Evolutionary conservation across 2,888 invertebrate genomes (phyloP).

Genomic region (Galeruca laticollis): DNA sequence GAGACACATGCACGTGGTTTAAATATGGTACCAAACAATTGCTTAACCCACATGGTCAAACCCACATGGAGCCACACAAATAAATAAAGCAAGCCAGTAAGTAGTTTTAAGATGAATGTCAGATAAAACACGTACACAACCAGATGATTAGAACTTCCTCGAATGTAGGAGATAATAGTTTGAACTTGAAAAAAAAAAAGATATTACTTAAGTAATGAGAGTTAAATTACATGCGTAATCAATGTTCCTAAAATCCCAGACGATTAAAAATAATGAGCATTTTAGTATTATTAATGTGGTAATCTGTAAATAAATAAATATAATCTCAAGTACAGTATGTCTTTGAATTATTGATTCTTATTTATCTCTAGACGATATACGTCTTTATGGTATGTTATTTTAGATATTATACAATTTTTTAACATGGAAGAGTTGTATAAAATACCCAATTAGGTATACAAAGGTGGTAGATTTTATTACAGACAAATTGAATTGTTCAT

Average conservation of each 20-base stretch:
- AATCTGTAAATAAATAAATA: constrained; percentile 10
- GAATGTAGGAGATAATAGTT: constrained; percentile 7
- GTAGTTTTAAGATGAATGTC: constrained; percentile 31
- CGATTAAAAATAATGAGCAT: constrained; percentile 6
- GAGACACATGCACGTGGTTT: constrained; percentile 23
- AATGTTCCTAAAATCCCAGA: constrained; percentile 10
- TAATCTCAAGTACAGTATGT: neutral
- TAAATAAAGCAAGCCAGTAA: constrained; percentile 14
- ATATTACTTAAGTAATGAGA: neutral
- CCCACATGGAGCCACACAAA: constrained; percentile 27
- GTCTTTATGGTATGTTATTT: too few relatives aligned
- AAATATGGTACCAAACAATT: constrained; percentile 26
- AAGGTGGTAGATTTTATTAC: too few relatives aligned
- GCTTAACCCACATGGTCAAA: constrained; percentile 28
- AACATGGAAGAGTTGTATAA: too few relatives aligned
- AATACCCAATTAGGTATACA: too few relatives aligned
- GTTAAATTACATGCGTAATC: neutral
- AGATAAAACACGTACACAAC: constrained; percentile 21
- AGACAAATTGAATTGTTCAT: too few relatives aligned
- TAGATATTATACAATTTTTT: too few relatives aligned
- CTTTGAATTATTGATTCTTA: neutral
- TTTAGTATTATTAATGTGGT: neutral
- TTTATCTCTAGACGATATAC: too few relatives aligned
- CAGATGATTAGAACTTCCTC: constrained; percentile 13
- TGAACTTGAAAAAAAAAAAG: constrained; percentile 1